A percentile compares a stretch with the other conserved stretches of the same genome.
phyloP scores from a whole-genome alignment of 2,888 invertebrate species.

The Cantharis lateralis region DNA sequence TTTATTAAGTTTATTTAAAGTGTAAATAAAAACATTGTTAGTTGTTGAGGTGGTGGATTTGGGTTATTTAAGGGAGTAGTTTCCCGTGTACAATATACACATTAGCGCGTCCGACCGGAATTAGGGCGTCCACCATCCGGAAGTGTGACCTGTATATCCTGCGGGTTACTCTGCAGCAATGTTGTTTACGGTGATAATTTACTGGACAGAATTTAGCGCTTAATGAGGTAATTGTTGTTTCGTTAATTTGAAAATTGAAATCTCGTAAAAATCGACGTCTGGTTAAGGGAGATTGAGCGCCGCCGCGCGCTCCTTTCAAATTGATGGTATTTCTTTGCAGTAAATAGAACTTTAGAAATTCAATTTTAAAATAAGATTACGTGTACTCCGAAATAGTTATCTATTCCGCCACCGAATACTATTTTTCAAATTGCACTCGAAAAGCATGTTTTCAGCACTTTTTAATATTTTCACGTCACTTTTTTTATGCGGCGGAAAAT shows the following conservation, averaged over 20 bases:
- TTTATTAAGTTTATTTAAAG: constrained; percentile 1
- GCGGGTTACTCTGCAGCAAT: constrained; percentile 24
- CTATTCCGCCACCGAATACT: constrained; percentile 5
- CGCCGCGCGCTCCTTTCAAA: not conserved
- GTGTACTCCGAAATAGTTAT: constrained; percentile 15
- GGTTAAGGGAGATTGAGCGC: not conserved
- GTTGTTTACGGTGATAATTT: constrained; percentile 28
- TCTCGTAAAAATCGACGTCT: not conserved
- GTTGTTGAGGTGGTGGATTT: constrained; percentile 8
- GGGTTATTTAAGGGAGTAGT: constrained; percentile 29
- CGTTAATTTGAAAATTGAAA: not conserved
- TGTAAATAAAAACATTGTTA: constrained; percentile 7
- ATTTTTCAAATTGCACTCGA: constrained; percentile 1
- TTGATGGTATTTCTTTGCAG: constrained; percentile 3
- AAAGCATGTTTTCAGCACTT: not conserved
- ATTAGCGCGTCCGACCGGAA: constrained; percentile 37
- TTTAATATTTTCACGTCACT: not conserved
- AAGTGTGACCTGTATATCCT: constrained; percentile 37
- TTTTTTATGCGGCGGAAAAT: not conserved
- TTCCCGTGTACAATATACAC: constrained; percentile 30
- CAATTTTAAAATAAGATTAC: constrained; percentile 28
- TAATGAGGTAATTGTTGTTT: constrained; percentile 16
- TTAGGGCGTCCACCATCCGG: constrained; percentile 31
- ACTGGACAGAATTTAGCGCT: constrained; percentile 9
- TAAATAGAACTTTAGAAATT: constrained; percentile 23